Conservation (phyloP, 2,113 vertebrate genomes). For the Pangasianodon hypophthalmus region DNA sequence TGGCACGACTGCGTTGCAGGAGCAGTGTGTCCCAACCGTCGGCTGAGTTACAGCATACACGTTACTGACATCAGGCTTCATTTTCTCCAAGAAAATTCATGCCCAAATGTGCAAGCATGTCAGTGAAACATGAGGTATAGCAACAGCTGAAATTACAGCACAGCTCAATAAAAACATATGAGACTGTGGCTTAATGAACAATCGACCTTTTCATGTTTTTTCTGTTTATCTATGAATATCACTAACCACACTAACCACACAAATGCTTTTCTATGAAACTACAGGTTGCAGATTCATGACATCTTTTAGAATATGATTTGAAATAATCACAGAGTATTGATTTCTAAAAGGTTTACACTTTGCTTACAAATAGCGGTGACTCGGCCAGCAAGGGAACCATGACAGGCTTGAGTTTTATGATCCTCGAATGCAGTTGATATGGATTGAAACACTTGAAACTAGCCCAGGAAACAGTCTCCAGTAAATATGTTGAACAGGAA, state of each 20-base stretch:
- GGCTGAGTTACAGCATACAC: too few species aligned
- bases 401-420: neutral
- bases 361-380: neutral
- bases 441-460: neutral
- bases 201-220: neutral
- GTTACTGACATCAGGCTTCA: neutral
- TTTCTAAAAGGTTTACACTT: neutral
- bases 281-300: neutral
- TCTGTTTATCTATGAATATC: neutral
- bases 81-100: neutral
- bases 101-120: too few species aligned
- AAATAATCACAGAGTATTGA: neutral
- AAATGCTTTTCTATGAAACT: neutral
- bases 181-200: neutral
- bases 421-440: neutral
- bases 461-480: neutral
- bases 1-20: too few species aligned
- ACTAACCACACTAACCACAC: neutral
- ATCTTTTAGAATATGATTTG: neutral
- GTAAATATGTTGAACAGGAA: neutral
- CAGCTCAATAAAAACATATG: neutral
- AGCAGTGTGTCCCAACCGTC: too few species aligned
- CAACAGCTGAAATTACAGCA: neutral
- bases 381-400: neutral
- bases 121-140: too few species aligned